phyloP scores from a whole-genome alignment of 2,797 vertebrate species.

The Pseudocheirus occidentalis region DNA sequence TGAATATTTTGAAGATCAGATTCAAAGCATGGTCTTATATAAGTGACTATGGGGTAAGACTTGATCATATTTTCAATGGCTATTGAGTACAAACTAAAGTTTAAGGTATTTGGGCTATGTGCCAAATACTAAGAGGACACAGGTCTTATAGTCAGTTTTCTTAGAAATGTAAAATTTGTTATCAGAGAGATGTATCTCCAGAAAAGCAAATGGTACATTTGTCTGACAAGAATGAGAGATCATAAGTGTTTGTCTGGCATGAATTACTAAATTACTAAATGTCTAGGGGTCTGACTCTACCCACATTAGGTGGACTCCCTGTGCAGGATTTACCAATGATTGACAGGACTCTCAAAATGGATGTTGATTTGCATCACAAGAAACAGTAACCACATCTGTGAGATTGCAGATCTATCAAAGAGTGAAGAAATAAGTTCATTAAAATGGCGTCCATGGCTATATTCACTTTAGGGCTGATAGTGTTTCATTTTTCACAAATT shows the following conservation, averaged over 20 bases:
- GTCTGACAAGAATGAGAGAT: neutral
- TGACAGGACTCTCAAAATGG: neutral
- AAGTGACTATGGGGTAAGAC: neutral
- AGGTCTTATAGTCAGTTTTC: neutral
- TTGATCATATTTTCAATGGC: neutral
- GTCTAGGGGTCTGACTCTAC: neutral
- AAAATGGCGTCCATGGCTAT: neutral
- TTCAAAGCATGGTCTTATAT: neutral
- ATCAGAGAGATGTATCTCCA: neutral
- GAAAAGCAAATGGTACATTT: neutral
- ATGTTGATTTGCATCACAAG: neutral
- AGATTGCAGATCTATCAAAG: neutral
- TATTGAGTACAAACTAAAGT: neutral
- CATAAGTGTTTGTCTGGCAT: neutral
- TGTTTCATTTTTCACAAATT: neutral
- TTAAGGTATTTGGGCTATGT: neutral
- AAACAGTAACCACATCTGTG: neutral
- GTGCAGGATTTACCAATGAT: neutral
- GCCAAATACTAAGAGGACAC: neutral
- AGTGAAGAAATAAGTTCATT: neutral
- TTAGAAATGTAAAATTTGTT: neutral
- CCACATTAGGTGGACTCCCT: neutral
- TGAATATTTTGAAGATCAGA: neutral
- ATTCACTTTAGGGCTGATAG: neutral
- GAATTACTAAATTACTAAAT: neutral